Conservation (phyloP, 2,888 invertebrate genomes). For the Rhagium mordax region DNA sequence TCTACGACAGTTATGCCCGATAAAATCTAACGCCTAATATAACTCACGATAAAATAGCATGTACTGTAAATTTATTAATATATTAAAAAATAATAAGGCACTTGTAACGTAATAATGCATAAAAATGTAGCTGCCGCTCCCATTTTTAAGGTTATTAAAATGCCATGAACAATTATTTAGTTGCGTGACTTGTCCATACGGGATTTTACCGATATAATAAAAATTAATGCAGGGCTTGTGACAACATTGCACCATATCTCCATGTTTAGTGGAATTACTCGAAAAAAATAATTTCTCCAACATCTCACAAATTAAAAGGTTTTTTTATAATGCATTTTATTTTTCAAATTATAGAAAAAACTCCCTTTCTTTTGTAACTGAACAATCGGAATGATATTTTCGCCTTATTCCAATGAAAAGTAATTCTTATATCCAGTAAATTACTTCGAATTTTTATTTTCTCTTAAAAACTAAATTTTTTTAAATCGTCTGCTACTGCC, state of each 20-base stretch:
- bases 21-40: not conserved
- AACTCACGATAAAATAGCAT: not conserved
- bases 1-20: not conserved
- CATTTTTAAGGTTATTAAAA: not conserved
- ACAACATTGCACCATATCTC: not conserved
- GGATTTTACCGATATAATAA: not conserved
- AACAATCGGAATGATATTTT: too few relatives aligned
- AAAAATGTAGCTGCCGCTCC: not conserved
- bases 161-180: not conserved
- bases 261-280: too few relatives aligned
- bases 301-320: too few relatives aligned
- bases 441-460: too few relatives aligned
- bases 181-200: not conserved
- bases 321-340: too few relatives aligned
- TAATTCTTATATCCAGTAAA: too few relatives aligned
- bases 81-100: not conserved
- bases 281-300: too few relatives aligned
- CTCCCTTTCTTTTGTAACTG: too few relatives aligned
- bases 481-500: too few relatives aligned
- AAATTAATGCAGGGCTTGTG: not conserved
- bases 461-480: too few relatives aligned
- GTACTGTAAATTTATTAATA: not conserved
- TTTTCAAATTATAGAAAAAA: too few relatives aligned
- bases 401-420: too few relatives aligned
- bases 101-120: slow-evolving; percentile 6